Base-by-base conservation (phyloP, 1,140 invertebrate genomes). In the Plutomurus gul region DNA sequence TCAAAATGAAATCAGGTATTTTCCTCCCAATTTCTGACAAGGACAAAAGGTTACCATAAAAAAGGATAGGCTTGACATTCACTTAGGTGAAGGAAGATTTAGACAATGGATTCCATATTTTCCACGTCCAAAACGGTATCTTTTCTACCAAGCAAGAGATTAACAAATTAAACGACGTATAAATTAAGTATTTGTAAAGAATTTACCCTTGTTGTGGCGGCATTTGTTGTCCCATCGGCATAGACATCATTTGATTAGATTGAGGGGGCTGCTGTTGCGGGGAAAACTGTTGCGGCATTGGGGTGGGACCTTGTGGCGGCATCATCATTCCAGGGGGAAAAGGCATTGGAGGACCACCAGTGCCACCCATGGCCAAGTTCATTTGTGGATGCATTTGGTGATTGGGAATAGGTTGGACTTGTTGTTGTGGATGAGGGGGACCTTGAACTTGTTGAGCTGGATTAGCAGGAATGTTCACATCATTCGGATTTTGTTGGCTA, bases 241-340 rank as follows among this genome's bases (percentile, higher is more conserved):
- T 39, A 8, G 65, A 37, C 33, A 39, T 72, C 36, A 72, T 72
- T 72, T 72, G 70, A 40, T 72, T 72, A 22, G 36, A 37, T 60
- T 75, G 43, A 47, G 46, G 40, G 5, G 39, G 46, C 7, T 25
- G 47, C n/a, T 37, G 36, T 8, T 39, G 51, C 33, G 76, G 30
- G 56, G 76, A 37, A 78, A 30, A 49, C 13, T 47, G 70, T 56
- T 60, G 78, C 37, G 40, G 8, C 25, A 27, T 13, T 22, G 70
- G 36, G 11, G 25, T n/a, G n/a, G 8, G 70, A 16, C 36, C 40
- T 40, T 72, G 70, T 10, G 70, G 36, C 18, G 70, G 36, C 36
- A 72, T 72, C 70, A 72, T 72, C 22, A 72, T 72, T 11, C 18
- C 36, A 13, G 18, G 70, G 10, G 70, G 36, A 43, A 18, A 20